Conservation (phyloP, 2,797 vertebrate genomes). For the Percopsis omiscomaycus region DNA sequence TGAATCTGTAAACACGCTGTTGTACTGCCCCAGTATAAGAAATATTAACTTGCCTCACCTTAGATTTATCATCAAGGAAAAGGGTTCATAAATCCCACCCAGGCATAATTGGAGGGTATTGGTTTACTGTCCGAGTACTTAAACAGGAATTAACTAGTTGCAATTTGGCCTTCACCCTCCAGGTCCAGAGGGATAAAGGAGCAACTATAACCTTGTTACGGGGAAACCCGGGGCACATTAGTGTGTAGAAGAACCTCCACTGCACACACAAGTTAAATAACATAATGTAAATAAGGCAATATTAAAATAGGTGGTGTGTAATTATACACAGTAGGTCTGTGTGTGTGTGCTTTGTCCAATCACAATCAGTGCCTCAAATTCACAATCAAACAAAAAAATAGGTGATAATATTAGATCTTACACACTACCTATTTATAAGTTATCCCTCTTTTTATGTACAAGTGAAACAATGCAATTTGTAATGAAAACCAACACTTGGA, state of each 20-base stretch:
- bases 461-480: slow-evolving; percentile 7
- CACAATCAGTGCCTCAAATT: too few relatives aligned
- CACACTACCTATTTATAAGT: too few relatives aligned
- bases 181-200: slow-evolving; percentile 4
- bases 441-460: background rate
- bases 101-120: slow-evolving; percentile 14
- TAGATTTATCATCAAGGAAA: slow-evolving; percentile 24
- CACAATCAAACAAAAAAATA: too few relatives aligned
- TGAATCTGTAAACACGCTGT: background rate
- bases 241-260: too few relatives aligned
- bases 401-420: too few relatives aligned
- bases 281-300: too few relatives aligned
- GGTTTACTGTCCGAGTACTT: slow-evolving; percentile 21
- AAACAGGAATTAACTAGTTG: slow-evolving; percentile 40
- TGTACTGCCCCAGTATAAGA: slow-evolving; percentile 16
- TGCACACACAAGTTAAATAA: too few relatives aligned
- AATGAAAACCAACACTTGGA: background rate
- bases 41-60: slow-evolving; percentile 21
- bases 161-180: slow-evolving; percentile 39
- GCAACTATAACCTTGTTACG: too few relatives aligned
- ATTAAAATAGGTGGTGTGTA: too few relatives aligned
- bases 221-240: too few relatives aligned
- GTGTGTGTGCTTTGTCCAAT: too few relatives aligned
- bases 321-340: too few relatives aligned
- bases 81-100: slow-evolving; percentile 18